phyloP scores from a whole-genome alignment of 2,797 vertebrate genomes.

The Syngnathus rostellatus region DNA sequence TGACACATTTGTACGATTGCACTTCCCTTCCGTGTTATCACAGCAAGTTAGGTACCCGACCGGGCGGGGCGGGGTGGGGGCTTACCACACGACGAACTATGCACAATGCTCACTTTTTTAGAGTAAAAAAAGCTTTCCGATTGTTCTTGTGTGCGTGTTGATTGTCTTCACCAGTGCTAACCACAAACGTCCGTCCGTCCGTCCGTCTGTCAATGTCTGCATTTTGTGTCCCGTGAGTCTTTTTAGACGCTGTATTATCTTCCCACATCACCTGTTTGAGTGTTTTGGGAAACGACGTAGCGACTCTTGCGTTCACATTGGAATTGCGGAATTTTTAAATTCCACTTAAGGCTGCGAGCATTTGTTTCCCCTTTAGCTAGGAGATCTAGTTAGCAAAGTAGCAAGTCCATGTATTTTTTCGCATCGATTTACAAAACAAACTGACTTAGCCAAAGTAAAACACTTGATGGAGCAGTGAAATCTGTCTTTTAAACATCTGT shows the following conservation, averaged over 20 bases:
- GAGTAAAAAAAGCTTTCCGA: constrained; percentile 67
- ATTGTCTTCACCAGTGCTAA: constrained; percentile 67
- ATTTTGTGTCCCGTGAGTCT: constrained; percentile 59
- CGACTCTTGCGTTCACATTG: not conserved
- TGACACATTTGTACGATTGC: constrained; percentile 72
- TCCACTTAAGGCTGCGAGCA: constrained; percentile 56
- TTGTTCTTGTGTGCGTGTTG: constrained; percentile 55
- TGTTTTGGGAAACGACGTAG: not conserved
- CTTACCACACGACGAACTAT: constrained; percentile 73
- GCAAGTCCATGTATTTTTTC: not conserved
- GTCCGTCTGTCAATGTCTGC: constrained; percentile 49
- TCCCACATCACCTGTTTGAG: not conserved
- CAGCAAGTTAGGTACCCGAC: constrained; percentile 64
- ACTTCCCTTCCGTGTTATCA: constrained; percentile 72
- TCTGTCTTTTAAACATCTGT: too few relatives aligned
- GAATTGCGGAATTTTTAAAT: constrained; percentile 37
- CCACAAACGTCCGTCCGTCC: constrained; percentile 45
- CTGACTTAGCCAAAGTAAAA: not conserved
- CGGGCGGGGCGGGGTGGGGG: constrained; percentile 34
- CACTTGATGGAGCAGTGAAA: not conserved
- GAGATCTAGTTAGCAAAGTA: constrained; percentile 4
- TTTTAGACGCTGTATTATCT: constrained; percentile 49
- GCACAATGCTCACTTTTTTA: constrained; percentile 78
- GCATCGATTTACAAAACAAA: not conserved
- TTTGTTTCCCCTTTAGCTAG: constrained; percentile 37